Conservation (phyloP, 2,113 vertebrate species). For the Sphyrna mokarran region DNA sequence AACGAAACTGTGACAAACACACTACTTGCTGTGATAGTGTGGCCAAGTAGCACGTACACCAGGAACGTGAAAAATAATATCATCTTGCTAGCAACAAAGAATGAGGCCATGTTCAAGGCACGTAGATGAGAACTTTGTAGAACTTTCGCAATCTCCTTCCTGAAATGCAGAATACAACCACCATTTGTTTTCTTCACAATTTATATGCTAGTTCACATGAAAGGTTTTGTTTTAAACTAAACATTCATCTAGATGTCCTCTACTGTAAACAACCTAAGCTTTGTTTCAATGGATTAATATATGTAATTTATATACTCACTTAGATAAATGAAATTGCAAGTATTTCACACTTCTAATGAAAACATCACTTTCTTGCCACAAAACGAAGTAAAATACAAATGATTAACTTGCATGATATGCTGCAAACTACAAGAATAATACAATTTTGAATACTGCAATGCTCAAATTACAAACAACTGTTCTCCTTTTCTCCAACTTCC, state of each 20-base stretch:
- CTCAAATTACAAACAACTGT: neutral
- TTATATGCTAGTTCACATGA: neutral
- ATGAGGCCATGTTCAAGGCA: conserved; percentile 85
- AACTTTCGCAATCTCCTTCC: conserved; percentile 82
- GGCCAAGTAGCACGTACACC: conserved; percentile 73
- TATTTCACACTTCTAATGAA: neutral
- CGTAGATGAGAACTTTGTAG: conserved; percentile 87
- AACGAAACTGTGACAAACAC: conserved; percentile 80
- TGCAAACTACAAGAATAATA: neutral
- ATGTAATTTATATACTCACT: neutral
- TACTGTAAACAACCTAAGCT: neutral
- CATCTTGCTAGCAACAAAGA: conserved; percentile 85
- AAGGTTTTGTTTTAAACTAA: neutral
- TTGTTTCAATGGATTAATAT: neutral
- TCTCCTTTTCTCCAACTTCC: neutral
- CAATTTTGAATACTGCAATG: neutral
- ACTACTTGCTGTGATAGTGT: conserved; percentile 70
- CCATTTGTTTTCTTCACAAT: neutral
- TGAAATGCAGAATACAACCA: conserved; percentile 49
- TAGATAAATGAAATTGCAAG: neutral
- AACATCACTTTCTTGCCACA: neutral
- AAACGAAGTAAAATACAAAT: neutral
- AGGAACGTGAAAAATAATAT: conserved; percentile 84
- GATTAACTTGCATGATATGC: neutral
- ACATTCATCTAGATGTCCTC: neutral